phyloP scores from a whole-genome alignment of 2,888 invertebrate genomes.

The Melanargia galathea region DNA sequence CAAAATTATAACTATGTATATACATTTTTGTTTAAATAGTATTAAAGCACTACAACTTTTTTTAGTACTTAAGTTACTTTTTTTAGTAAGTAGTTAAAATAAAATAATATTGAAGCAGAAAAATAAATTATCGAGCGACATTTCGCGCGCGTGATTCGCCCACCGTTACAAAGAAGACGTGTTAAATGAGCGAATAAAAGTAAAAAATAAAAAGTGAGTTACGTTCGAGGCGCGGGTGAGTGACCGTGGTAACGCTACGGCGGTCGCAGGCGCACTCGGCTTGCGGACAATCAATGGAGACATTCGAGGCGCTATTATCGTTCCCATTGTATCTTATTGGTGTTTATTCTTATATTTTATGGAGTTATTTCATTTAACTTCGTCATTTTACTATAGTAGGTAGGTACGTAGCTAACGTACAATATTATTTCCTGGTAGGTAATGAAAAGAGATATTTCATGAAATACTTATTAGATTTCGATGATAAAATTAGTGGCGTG shows the following conservation, averaged over 20 bases:
- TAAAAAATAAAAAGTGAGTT: slow-evolving; percentile 19
- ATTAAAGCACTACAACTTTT: too few species aligned
- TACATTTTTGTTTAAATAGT: too few species aligned
- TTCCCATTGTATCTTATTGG: slow-evolving; percentile 16
- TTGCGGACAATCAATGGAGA: slow-evolving; percentile 51
- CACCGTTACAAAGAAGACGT: not conserved
- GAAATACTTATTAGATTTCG: too few species aligned
- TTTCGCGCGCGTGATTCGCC: not conserved
- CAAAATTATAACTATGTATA: too few species aligned
- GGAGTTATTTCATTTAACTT: not conserved
- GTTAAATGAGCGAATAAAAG: slow-evolving; percentile 14
- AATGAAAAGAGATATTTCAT: too few species aligned
- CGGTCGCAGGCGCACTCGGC: slow-evolving; percentile 36
- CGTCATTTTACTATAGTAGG: too few species aligned
- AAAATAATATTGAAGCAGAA: not conserved
- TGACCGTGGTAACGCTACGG: slow-evolving; percentile 46
- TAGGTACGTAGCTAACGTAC: too few species aligned
- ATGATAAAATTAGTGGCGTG: too few species aligned
- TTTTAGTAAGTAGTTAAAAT: not conserved
- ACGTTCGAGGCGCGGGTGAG: slow-evolving; percentile 42
- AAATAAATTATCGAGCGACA: too few species aligned
- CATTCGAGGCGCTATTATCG: slow-evolving; percentile 19
- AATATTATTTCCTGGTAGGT: too few species aligned
- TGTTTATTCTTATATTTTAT: slow-evolving; percentile 7
- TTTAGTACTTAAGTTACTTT: too few species aligned